These are phyloP conservation scores for Rhynchopsitta pachyrhyncha DNA, from an alignment of 2,113 vertebrate species.

Conservation along the genomic window DNA sequence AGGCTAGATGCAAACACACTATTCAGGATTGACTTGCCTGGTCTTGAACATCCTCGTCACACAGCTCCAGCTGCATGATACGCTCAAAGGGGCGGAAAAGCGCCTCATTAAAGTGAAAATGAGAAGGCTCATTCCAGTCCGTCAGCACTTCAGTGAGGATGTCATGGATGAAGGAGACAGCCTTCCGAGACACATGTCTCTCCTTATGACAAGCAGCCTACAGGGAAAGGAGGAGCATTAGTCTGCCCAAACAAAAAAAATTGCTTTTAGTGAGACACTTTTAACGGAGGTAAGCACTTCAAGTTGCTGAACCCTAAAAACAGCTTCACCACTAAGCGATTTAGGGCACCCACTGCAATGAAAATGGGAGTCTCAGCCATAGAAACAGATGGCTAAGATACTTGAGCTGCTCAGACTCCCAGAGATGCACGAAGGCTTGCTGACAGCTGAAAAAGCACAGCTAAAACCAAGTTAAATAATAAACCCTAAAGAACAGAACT, in stretches of 20 bases:
- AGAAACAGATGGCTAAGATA: neutral
- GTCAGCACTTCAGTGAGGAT: constrained; percentile 92
- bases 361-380: neutral
- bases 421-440: neutral
- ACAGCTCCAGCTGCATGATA: constrained; percentile 97
- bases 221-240: neutral
- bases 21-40: constrained; percentile 78
- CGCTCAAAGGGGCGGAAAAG: constrained; percentile 95
- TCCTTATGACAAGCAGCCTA: constrained; percentile 96
- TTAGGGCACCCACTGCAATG: neutral
- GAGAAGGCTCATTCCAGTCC: constrained; percentile 89
- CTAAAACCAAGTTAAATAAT: neutral
- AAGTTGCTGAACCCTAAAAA: neutral
- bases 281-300: neutral
- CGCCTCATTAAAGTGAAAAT: constrained; percentile 95
- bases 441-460: neutral
- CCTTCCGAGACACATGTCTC: constrained; percentile 93
- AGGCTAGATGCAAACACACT: neutral
- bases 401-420: neutral
- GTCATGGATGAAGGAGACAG: constrained; percentile 96
- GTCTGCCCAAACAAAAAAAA: neutral
- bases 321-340: neutral
- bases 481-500: neutral
- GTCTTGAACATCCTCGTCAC: constrained; percentile 97
- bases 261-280: neutral